A percentile compares a stretch with the other conserved stretches of the same genome.
Conservation (phyloP, 2,797 vertebrate genomes). For the Onychomys leucogaster region DNA sequence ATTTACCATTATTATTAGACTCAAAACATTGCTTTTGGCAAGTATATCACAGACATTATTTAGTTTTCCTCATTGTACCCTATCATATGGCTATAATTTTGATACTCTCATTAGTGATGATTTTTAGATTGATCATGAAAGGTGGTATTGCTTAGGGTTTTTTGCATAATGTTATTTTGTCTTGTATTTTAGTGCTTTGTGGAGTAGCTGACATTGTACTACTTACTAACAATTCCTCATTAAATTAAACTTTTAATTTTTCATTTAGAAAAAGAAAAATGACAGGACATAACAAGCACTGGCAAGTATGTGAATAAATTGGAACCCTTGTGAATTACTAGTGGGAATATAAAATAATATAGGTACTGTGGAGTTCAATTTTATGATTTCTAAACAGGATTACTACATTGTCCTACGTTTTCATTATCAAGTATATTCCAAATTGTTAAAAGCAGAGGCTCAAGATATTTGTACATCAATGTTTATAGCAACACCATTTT, state of each 20-base stretch:
- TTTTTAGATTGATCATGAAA: neutral
- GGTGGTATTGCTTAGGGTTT: neutral
- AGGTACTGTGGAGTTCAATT: neutral
- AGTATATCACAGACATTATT: neutral
- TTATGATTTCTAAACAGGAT: conserved; percentile 32
- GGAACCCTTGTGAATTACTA: neutral
- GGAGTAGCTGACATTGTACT: neutral
- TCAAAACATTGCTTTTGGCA: neutral
- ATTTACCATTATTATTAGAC: neutral
- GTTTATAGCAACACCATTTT: neutral
- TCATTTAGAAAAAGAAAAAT: neutral
- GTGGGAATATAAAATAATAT: neutral
- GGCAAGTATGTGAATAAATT: neutral
- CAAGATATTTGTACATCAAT: neutral
- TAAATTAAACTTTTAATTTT: neutral
- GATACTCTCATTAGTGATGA: neutral
- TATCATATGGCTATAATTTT: conserved; percentile 9
- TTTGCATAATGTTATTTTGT: neutral
- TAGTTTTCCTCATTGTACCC: neutral
- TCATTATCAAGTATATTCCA: neutral
- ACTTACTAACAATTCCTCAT: neutral
- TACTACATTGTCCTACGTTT: neutral
- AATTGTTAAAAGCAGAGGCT: conserved; percentile 13
- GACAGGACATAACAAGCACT: neutral
- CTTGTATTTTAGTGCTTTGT: neutral